Evolutionary conservation across 2,888 invertebrate genomes (phyloP), one percentile per base, ranked within the genome.

Genomic region (Epicampocera succincta): DNA sequence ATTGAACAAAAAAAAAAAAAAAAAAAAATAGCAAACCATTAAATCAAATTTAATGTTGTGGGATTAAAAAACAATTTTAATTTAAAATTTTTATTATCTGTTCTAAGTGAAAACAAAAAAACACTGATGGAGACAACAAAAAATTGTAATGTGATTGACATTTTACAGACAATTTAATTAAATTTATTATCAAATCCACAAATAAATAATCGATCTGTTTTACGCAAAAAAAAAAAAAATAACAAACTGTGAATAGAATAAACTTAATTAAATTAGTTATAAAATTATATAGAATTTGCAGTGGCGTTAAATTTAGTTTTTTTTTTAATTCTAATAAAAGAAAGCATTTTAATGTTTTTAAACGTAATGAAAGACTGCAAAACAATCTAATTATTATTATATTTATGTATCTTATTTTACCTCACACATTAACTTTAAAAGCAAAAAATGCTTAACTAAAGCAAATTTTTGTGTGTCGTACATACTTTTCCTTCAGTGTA

Each of bases 101-200:
- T 79, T 60, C 25, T 61, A 40, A 60, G 13, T 15, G 5, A 61
- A 40, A 29, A 50, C 2, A 52, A 50, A 69, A 50, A 69, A 61
- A 46, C 5, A 71, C 6, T 38, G 25, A 12, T 12, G 5, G 29
- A 58, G 9, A 33, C 2, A 42, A 42, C n/a, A 42, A 44, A 54
- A 42, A n/a, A 8, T 12, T 13, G 13, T 50, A 6, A 9, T 71
- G 19, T 48, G 56, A 77, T 77, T 71, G 63, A 77, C 50, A 65
- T 50, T 56, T 71, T 50, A 71, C 17, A 65, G 56, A 71, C 71
- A 71, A 69, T 63, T 71, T 71, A 69, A 71, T 71, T 71, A 44
- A 52, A 46, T 61, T 42, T 71, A 21, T 71, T 42, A 40, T 50
- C 17, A 40, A 50, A 60, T 60, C 25, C 11, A 29, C 58, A 42